These are phyloP conservation scores for Scaptomyza caliginosa DNA, from an alignment of 2,888 invertebrate genomes.

Conservation along the genomic window DNA sequence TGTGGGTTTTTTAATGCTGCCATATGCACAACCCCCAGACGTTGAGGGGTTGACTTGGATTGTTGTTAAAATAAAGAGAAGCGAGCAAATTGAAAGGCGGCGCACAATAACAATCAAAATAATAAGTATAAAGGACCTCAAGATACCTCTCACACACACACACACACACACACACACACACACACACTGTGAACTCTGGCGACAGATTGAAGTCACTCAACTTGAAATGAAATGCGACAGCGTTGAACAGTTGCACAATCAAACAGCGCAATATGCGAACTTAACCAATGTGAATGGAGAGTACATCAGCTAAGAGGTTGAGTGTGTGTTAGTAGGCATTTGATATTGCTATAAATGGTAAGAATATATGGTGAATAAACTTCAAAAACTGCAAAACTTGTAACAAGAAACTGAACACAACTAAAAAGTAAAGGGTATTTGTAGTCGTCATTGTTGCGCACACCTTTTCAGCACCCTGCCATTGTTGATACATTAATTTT, in stretches of 20 bases:
- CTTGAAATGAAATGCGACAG: constrained; percentile 83
- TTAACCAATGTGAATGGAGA: constrained; percentile 8
- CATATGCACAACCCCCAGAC: constrained; percentile 82
- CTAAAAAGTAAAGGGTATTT: constrained; percentile 7
- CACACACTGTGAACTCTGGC: too few species aligned
- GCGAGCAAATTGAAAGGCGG: constrained; percentile 38
- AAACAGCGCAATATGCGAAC: constrained; percentile 62
- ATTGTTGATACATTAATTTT: constrained; percentile 57
- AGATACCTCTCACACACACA: too few species aligned
- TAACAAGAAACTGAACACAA: not conserved
- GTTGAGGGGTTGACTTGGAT: constrained; percentile 58
- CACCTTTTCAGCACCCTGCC: not conserved
- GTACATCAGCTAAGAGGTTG: constrained; percentile 16
- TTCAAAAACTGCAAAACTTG: too few species aligned
- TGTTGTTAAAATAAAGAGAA: constrained; percentile 37
- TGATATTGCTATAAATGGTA: too few species aligned
- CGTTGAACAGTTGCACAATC: constrained; percentile 73
- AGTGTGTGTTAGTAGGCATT: not conserved
- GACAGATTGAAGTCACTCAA: constrained; percentile 84
- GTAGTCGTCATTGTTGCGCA: not conserved
- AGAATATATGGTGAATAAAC: too few species aligned
- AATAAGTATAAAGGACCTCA: constrained; percentile 66
- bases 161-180: too few species aligned
- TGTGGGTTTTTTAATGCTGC: constrained; percentile 83
- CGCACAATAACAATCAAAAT: constrained; percentile 37